phyloP scores from a whole-genome alignment of 2,888 invertebrate genomes.

The Heliothis peltigera region DNA sequence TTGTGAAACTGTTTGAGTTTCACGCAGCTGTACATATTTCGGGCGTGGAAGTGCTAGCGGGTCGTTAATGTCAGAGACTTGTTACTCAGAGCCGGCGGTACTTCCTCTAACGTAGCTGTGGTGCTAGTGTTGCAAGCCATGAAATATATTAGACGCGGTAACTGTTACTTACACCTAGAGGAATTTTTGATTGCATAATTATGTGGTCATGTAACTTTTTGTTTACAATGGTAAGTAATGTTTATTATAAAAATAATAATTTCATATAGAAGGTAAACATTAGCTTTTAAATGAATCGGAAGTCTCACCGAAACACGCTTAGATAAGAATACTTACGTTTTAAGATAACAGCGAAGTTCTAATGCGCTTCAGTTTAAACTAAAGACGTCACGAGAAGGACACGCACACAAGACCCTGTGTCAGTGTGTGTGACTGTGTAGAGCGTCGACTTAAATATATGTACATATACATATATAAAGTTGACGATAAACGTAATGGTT shows the following conservation, averaged over 20 bases:
- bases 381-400: constrained; percentile 2
- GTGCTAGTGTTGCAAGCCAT: no score
- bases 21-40: background rate
- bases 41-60: background rate
- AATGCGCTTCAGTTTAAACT: constrained; percentile 23
- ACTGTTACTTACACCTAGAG: no score
- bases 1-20: background rate
- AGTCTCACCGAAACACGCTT: constrained; percentile 12
- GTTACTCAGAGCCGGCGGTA: no score
- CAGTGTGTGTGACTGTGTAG: background rate
- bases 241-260: constrained; percentile 9
- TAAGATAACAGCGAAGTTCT: constrained; percentile 9
- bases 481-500: background rate
- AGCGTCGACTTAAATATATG: background rate
- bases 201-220: no score
- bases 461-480: no score
- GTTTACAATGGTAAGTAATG: background rate
- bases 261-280: constrained; percentile 23
- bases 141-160: no score
- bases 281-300: constrained; percentile 26
- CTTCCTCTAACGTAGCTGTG: no score
- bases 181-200: no score
- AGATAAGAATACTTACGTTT: constrained; percentile 23
- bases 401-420: no score
- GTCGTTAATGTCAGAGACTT: background rate